Evolutionary conservation across 2,888 invertebrate species (phyloP), one percentile per base, ranked within the genome.

Genomic region (Netelia inedita): DNA sequence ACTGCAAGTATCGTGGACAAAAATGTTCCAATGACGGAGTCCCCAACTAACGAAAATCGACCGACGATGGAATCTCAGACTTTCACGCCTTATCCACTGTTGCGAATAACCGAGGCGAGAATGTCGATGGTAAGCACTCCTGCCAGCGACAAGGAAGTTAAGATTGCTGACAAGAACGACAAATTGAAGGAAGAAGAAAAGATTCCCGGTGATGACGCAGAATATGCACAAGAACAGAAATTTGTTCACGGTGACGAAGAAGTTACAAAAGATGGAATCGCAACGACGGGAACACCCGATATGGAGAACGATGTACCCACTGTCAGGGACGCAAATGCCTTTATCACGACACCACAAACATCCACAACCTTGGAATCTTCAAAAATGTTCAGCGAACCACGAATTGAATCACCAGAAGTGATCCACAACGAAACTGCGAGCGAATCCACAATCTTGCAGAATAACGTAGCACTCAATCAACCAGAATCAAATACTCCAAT

Each of bases 51-150:
- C 19, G 43, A 83, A 19, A 71, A 74, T 43, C 71, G 63, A 11
- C 63, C 79, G 8, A 80, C 71, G 14, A 59, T 50, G 6, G 85
- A 85, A 9, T 63, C 35, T 28, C 71, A 86, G 9, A 85, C 61
- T 53, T 86, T 86, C 57, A 88, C 89, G 10, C 88, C 90, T 0
- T 89, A 91, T 79, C 88, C 90, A 1, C 35, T 89, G 6, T 23
- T 88, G 2, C 88, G 61, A 76, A 55, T 82, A 10, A 81, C 88
- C 0, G 80, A 79, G 53, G 35, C 46, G 9, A 65, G 46, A 0
- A 23, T 78, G 2, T 14, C 73, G 21, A 19, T 14, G 9, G 43
- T 68, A 28, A 68, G 73, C 10, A 21, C 50, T 21, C 2, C 65
- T 9, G 63, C 5, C 41, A 46, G 21, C 0, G 3, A 53, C 0